Base-by-base conservation (phyloP, 2,888 invertebrate species). In the Drosophila mimica region DNA sequence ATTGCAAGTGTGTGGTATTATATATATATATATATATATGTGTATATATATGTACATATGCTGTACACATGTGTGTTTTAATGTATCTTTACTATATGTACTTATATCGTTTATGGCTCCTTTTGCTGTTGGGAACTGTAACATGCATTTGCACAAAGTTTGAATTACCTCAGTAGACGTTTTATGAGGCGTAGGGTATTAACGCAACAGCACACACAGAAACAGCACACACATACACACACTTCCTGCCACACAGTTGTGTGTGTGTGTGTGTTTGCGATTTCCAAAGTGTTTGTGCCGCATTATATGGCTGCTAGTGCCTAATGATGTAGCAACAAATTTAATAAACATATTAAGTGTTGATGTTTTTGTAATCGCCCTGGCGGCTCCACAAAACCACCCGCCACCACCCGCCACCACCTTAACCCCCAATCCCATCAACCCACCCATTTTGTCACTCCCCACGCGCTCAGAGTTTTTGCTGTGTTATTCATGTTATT, bases 331-430 rank as follows among this genome's bases (percentile, higher is more conserved):
- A 84, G 89, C 85, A 89, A 88, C 91, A 87, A 82, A 90, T 90
- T 90, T 89, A 90, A 90, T 89, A 88, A 88, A 84, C 88, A 90
- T 88, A 88, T 90, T 89, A 89, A 89, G 89, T 89, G 91, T 84
- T 82, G 82, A 87, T 87, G 88, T 90, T 85, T 80, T 90, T 83
- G 87, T 86, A 83, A 88, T 90, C 88, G 88, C 82, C 70, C 68
- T 68, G 81, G 54, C 49, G 68, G 57, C 60, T 52, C 65, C 60
- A 76, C 70, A 36, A 63, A 78, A 20, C 43, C 53, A 60, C 67
- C 54, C 66, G 8, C 63, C 43, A 9, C 53, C 53, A 53, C 38
- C 51, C 11, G 49, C 38, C 43, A n/a, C 66, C 34, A 40, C 43
- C 40, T 1, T n/a, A 11, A 25, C 13, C 28, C 33, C 36, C 38